Evolutionary conservation across 64 coral and sea anemone species (phyloP), one percentile per base, ranked within the genome.

Genomic region (Cladopsammia gracilis): DNA sequence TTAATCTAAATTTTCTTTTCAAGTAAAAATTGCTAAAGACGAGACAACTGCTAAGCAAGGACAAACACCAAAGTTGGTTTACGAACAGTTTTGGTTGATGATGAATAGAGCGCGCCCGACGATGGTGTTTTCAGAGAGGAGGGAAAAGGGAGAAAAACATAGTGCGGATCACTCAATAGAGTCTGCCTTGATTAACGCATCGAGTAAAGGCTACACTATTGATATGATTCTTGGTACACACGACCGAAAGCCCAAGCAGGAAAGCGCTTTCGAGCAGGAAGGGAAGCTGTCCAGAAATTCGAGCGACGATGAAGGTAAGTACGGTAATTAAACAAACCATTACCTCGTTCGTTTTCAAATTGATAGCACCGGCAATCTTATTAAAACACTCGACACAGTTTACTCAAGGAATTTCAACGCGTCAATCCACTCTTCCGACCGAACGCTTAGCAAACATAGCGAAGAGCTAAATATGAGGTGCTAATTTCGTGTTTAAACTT

Each of bases 191-290:
- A 98, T 98, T 76, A 92, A 98, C 69, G 96, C 96, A 12, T 94
- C 96, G 5, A 98, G 89, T 61, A 98, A 94, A 73, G 92, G 92
- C 43, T 98, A 98, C n/a, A 98, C 96, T 20, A 98, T 98, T 48
- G 96, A 98, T 56, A 98, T 98, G 96, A 98, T 98, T 75, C 92
- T 98, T 7, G 96, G 96, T 10, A 94, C 70, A 23, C 87, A 91
- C 75, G 96, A 98, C 64, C 73, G 68, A 90, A 98, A 62, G 77
- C 82, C 26, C 70, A 88, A 73, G 0, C 67, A 48, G 22, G 88
- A 83, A 10, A 24, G 77, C 48, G 47, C 57, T 13, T 51, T 75
- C 20, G 82, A 70, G 16, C 57, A 19, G 26, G 82, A 70, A 42
- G 77, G 64, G 19, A 70, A 23, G 11, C 50, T 14, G 67, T 75